A percentile compares a stretch with the other conserved stretches of the same genome.
phyloP scores from a whole-genome alignment of 2,888 invertebrate species.

The Diarsia mendica region DNA sequence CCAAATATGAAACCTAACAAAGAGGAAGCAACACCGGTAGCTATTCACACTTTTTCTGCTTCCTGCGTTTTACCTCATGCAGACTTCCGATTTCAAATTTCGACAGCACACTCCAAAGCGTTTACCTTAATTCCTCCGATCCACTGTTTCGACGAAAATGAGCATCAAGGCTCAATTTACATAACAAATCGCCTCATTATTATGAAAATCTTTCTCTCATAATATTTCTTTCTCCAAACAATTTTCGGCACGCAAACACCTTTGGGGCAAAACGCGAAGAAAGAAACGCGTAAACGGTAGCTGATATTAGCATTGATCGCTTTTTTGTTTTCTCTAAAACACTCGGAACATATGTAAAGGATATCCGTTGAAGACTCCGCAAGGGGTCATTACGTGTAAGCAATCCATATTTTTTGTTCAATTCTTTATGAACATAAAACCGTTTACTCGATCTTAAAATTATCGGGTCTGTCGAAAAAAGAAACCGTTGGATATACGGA shows the following conservation, averaged over 20 bases:
- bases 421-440: constrained; percentile 56
- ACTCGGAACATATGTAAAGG: constrained; percentile 79
- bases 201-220: constrained; percentile 72
- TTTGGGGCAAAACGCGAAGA: constrained; percentile 69
- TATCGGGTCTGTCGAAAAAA: constrained; percentile 57
- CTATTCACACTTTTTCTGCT: constrained; percentile 30
- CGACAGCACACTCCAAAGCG: constrained; percentile 18
- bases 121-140: constrained; percentile 46
- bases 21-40: constrained; percentile 21
- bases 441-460: constrained; percentile 64
- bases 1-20: not conserved
- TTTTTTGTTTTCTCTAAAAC: constrained; percentile 80
- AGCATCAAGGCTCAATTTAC: constrained; percentile 68
- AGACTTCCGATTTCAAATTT: constrained; percentile 45
- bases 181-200: constrained; percentile 72
- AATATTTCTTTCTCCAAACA: constrained; percentile 76
- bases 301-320: constrained; percentile 69
- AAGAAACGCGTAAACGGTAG: constrained; percentile 81
- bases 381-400: constrained; percentile 83
- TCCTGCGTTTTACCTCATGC: constrained; percentile 30
- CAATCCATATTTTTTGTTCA: constrained; percentile 76
- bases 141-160: constrained; percentile 57
- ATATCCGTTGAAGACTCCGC: constrained; percentile 83
- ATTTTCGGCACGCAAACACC: constrained; percentile 87
- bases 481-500: constrained; percentile 44